These are phyloP conservation scores for Clupea harengus DNA, from an alignment of 2,113 vertebrate genomes.

Conservation along the genomic window DNA sequence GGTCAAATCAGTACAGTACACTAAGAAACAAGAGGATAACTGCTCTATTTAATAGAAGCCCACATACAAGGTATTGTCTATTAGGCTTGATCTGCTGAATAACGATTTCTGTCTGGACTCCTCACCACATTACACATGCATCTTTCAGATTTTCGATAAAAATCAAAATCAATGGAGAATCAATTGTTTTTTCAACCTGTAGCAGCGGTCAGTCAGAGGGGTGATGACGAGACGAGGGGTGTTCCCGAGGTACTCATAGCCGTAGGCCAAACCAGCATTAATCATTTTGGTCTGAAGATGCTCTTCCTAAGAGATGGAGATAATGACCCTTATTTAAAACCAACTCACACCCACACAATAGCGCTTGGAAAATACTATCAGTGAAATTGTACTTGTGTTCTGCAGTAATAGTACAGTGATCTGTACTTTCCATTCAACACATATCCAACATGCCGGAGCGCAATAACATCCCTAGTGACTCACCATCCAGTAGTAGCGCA, in stretches of 20 bases:
- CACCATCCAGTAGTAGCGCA: constrained; percentile 87
- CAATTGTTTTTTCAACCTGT: constrained; percentile 74
- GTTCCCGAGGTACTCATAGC: constrained; percentile 89
- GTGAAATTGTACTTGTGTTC: neutral
- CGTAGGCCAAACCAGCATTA: constrained; percentile 85
- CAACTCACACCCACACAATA: constrained; percentile 10
- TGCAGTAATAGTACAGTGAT: neutral
- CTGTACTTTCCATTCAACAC: neutral
- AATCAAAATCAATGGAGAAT: neutral
- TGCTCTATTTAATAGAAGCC: neutral
- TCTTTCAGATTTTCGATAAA: too few species aligned
- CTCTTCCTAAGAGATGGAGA: constrained; percentile 69
- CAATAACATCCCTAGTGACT: constrained; percentile 18
- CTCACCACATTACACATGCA: neutral
- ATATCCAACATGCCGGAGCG: neutral
- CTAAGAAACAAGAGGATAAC: neutral
- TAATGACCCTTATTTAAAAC: neutral
- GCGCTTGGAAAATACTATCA: neutral
- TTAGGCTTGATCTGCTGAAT: too few species aligned
- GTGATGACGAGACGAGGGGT: constrained; percentile 86
- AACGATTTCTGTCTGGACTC: neutral
- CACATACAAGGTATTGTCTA: too few species aligned
- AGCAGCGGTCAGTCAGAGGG: constrained; percentile 87
- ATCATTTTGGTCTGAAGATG: constrained; percentile 90
- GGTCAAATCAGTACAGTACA: neutral